These are phyloP conservation scores for Pteria penguin DNA, from an alignment of 2,888 invertebrate species.

Conservation along the genomic window DNA sequence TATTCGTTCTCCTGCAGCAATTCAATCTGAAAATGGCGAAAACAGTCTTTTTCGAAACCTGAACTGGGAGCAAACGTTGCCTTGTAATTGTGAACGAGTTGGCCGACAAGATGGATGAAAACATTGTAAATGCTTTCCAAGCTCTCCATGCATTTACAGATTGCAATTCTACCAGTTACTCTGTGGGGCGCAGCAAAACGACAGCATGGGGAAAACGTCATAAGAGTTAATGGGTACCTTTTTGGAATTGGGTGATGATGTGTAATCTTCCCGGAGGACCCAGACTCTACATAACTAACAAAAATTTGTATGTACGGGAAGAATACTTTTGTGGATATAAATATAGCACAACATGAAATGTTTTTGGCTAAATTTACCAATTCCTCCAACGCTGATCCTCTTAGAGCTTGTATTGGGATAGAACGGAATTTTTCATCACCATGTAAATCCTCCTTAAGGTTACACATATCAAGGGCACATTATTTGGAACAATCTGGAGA, in stretches of 20 bases:
- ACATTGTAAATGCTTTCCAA: conserved; percentile 22
- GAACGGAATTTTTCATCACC: background rate
- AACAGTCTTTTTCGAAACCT: conserved; percentile 32
- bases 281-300: background rate
- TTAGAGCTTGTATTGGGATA: background rate
- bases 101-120: background rate
- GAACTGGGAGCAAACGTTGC: conserved; percentile 23
- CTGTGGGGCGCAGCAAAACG: conserved; percentile 33
- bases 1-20: conserved; percentile 42
- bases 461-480: background rate
- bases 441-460: background rate
- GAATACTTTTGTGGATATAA: background rate
- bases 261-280: background rate
- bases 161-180: conserved; percentile 38
- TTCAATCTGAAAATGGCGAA: conserved; percentile 17
- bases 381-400: background rate
- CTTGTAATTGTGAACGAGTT: conserved; percentile 32
- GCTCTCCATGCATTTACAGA: conserved; percentile 38
- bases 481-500: background rate
- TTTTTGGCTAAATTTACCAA: background rate
- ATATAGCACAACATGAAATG: background rate
- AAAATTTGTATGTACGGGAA: background rate
- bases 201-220: conserved; percentile 1
- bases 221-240: background rate
- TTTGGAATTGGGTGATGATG: background rate